Evolutionary conservation across 2,113 vertebrate genomes (phyloP).

Genomic region (Picathartes gymnocephalus): DNA sequence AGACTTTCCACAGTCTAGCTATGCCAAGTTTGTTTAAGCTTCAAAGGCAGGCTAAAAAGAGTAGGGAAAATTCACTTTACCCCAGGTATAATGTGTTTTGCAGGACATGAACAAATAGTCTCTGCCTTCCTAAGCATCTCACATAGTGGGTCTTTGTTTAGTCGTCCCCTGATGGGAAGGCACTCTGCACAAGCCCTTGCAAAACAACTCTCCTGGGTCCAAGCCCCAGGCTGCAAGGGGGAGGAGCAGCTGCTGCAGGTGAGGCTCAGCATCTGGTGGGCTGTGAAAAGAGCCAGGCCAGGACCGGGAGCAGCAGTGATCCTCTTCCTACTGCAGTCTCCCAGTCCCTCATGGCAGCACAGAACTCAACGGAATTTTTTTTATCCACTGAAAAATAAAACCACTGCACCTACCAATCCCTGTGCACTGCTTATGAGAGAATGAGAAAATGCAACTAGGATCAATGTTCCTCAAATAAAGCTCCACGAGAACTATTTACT

Average conservation of each 20-base stretch:
- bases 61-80: not conserved
- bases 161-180: not conserved
- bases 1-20: not conserved
- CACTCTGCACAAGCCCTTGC: not conserved
- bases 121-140: not conserved
- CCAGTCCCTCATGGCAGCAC: not conserved
- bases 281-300: not conserved
- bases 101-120: not conserved
- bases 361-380: not conserved
- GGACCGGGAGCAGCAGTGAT: not conserved
- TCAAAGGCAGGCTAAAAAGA: not conserved
- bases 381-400: not conserved
- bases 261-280: not conserved
- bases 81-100: not conserved
- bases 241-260: not conserved
- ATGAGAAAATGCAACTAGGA: not conserved
- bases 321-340: not conserved
- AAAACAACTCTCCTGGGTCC: not conserved
- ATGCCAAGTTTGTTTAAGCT: not conserved
- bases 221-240: not conserved
- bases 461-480: not conserved
- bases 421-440: not conserved
- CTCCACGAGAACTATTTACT: not conserved
- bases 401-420: not conserved
- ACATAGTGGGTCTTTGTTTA: fast-evolving